phyloP scores from a whole-genome alignment of 2,888 invertebrate genomes.

The Philaethria dido region DNA sequence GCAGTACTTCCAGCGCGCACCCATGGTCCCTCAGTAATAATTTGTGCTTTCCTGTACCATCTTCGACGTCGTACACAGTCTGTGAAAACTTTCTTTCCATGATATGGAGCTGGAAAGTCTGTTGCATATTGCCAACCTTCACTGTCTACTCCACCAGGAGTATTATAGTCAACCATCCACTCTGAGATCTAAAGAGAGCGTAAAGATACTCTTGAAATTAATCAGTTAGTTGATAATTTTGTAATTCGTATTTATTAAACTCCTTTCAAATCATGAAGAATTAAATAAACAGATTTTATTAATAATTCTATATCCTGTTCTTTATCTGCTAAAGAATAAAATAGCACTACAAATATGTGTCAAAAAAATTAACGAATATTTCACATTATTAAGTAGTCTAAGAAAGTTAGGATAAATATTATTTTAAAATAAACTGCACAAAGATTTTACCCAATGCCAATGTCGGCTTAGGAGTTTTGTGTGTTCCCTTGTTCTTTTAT shows the following conservation, averaged over 20 bases:
- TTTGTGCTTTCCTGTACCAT: conserved; percentile 92
- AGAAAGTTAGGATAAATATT: neutral
- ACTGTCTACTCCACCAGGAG: conserved; percentile 94
- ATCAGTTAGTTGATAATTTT: too few relatives aligned
- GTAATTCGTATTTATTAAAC: too few relatives aligned
- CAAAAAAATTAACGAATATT: neutral
- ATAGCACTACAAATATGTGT: neutral
- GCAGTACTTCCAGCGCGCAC: conserved; percentile 93
- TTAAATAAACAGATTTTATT: neutral
- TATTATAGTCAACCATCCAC: conserved; percentile 96
- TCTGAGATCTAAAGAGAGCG: conserved; percentile 86
- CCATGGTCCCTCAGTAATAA: conserved; percentile 95
- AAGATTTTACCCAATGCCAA: conserved; percentile 92
- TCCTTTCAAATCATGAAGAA: neutral
- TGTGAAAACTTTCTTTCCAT: conserved; percentile 92
- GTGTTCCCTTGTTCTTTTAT: conserved; percentile 92
- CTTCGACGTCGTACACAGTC: conserved; percentile 94
- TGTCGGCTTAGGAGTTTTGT: conserved; percentile 93
- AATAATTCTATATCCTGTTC: neutral
- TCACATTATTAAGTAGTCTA: neutral
- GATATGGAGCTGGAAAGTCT: conserved; percentile 94
- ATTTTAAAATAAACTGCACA: neutral
- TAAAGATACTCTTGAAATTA: neutral
- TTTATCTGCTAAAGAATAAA: neutral
- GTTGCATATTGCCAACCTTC: conserved; percentile 98